Evolutionary conservation across 2,797 vertebrate species (phyloP), one percentile per base, ranked within the genome.

Genomic region (Coregonus ussuriensis): DNA sequence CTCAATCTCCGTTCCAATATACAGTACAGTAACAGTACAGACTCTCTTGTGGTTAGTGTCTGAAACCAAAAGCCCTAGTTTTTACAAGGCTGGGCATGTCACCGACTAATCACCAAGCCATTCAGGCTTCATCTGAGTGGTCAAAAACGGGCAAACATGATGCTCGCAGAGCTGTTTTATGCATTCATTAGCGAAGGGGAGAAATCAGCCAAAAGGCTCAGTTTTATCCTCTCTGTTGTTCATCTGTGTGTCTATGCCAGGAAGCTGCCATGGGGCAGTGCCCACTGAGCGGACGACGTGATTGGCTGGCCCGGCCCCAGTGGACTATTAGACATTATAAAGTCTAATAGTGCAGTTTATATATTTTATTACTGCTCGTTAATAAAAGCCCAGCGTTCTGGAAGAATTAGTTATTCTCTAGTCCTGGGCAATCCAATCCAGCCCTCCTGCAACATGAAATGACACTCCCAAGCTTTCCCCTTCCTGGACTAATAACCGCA

Each of bases 341-440:
- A 95, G 90, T 91, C 90, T 91, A 94, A 94, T 91, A 92, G 91
- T 90, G 88, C 88, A 93, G 90, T 94, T 93, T 94, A 93, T 94
- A 91, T 92, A 89, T 87, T 95, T 94, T 93, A 94, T 94, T 93
- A 90, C 88, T 76, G 85, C 89, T 92, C 77, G 88, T 93, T 94
- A 94, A 93, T 92, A 90, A 91, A 87, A 90, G 88, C 78, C 83
- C 74, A 72, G 87, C 86, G 79, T 88, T 92, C 88, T 90, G 89
- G 85, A 91, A 85, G 88, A 91, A 91, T 88, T 87, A 88, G 83
- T 87, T 89, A 86, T 90, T 91, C 86, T 91, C 86, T 89, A 83
- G 87, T 93, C 87, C 82, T 91, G 77, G 86, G 86, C 84, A 86
- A 81, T 78, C 74, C 83, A 82, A 65, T 82, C 86, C 87, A 88